Conservation (phyloP, 1,140 invertebrate species). For the Pachyrhynchus sulphureomaculatus region DNA sequence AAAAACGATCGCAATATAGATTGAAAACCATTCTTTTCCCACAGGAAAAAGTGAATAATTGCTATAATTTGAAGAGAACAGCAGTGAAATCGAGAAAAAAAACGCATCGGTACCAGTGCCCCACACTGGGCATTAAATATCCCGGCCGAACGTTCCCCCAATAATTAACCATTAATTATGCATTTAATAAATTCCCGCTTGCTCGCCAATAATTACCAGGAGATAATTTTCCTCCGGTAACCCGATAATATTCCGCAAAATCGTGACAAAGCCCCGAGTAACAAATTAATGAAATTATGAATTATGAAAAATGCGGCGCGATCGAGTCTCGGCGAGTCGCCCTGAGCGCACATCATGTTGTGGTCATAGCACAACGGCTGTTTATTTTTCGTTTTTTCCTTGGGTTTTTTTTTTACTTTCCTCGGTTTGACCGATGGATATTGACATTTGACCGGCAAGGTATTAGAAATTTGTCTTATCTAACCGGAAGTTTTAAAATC, state of each 20-base stretch:
- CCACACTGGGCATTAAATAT: too few species aligned
- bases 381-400: conserved; percentile 1
- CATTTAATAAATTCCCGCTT: conserved; percentile 50
- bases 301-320: conserved; percentile 52
- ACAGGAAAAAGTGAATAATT: too few species aligned
- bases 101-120: too few species aligned
- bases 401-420: neutral
- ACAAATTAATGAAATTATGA: conserved; percentile 55
- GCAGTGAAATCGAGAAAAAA: too few species aligned
- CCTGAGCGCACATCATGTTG: conserved; percentile 23
- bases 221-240: conserved; percentile 50
- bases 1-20: too few species aligned
- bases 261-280: conserved; percentile 53
- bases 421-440: neutral
- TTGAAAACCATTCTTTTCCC: too few species aligned
- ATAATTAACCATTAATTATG: conserved; percentile 52
- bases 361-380: conserved; percentile 16
- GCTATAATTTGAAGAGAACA: too few species aligned
- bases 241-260: conserved; percentile 52
- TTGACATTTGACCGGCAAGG: too few species aligned
- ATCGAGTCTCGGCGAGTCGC: conserved; percentile 17
- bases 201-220: conserved; percentile 49
- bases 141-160: conserved; percentile 11
- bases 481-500: too few species aligned
- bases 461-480: too few species aligned